These are phyloP conservation scores for Nyctibius grandis DNA, from an alignment of 2,797 vertebrate genomes.

Conservation along the genomic window DNA sequence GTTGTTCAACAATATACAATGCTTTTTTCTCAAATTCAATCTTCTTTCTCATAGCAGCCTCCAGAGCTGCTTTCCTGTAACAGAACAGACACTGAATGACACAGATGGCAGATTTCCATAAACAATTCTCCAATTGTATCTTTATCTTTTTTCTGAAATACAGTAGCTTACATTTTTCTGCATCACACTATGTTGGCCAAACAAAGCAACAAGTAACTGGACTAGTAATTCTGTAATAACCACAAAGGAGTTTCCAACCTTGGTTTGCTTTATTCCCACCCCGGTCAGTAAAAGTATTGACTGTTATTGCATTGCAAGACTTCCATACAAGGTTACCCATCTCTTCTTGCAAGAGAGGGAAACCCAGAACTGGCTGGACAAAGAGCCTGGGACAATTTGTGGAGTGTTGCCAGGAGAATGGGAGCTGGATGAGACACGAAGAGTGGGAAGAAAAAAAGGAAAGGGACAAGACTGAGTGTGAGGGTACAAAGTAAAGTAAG, in stretches of 20 bases:
- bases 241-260: background rate
- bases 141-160: background rate
- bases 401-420: background rate
- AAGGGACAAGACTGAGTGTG: background rate
- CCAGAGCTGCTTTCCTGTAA: slow-evolving; percentile 84
- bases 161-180: background rate
- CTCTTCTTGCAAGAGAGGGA: background rate
- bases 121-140: fast-evolving
- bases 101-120: background rate
- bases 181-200: background rate
- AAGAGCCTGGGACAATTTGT: background rate
- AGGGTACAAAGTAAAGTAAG: background rate
- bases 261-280: background rate
- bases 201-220: background rate
- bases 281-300: background rate
- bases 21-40: slow-evolving; percentile 86
- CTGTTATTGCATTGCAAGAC: background rate
- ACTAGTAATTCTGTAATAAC: background rate
- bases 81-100: background rate
- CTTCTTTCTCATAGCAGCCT: slow-evolving; percentile 79
- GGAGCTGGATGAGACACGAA: background rate
- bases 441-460: background rate
- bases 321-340: background rate
- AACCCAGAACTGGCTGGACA: background rate
- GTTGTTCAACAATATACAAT: slow-evolving; percentile 83